Evolutionary conservation across 2,888 invertebrate species (phyloP).

Genomic region (Emmelina monodactyla): DNA sequence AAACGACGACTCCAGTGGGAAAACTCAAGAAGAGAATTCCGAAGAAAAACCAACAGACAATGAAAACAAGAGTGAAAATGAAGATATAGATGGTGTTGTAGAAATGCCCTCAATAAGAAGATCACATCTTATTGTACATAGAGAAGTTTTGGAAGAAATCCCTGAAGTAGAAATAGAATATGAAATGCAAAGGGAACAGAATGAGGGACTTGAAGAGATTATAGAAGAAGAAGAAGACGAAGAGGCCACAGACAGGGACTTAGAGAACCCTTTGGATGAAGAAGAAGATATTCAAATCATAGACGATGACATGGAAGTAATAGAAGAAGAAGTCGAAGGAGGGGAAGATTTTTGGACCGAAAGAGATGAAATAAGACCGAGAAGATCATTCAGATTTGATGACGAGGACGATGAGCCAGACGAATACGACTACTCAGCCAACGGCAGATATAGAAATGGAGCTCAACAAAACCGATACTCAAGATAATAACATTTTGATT

Average conservation of each 20-base stretch:
- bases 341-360: conserved; percentile 42
- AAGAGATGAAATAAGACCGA: conserved; percentile 27
- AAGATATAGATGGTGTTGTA: conserved; percentile 22
- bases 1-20: conserved; percentile 17
- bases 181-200: conserved; percentile 40
- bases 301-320: conserved; percentile 39
- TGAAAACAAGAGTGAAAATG: conserved; percentile 6
- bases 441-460: conserved; percentile 28
- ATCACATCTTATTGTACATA: conserved; percentile 41
- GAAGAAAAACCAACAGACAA: conserved; percentile 9
- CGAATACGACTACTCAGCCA: conserved; percentile 57
- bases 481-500: conserved; percentile 33
- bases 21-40: conserved; percentile 12
- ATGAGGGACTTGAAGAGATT: conserved; percentile 45
- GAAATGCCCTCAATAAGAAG: conserved; percentile 26
- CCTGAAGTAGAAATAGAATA: conserved; percentile 51
- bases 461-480: conserved; percentile 47
- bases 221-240: conserved; percentile 51
- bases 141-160: conserved; percentile 54
- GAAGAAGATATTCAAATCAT: conserved; percentile 27
- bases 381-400: conserved; percentile 26
- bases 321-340: conserved; percentile 38
- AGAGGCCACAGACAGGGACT: conserved; percentile 15
- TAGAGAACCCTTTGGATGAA: conserved; percentile 18
- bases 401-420: conserved; percentile 44